Evolutionary conservation across 2,113 vertebrate genomes (phyloP).

Genomic region (Chamaetylas fuelleborni): DNA sequence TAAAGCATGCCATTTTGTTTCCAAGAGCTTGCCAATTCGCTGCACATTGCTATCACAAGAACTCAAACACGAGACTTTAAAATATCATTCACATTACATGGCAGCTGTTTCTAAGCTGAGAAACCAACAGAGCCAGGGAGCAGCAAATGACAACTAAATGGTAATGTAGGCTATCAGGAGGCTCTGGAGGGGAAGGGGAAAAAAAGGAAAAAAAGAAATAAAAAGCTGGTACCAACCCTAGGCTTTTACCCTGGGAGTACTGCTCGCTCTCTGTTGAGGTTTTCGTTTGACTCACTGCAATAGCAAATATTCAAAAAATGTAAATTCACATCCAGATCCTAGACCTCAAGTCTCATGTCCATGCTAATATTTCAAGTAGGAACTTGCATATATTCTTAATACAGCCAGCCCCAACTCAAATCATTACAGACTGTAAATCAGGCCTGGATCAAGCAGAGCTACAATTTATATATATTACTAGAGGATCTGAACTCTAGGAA

Average conservation of each 20-base stretch:
- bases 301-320: background rate
- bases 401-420: background rate
- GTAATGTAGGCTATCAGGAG: background rate
- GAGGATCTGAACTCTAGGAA: background rate
- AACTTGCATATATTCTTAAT: background rate
- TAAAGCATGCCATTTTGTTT: constrained; percentile 53
- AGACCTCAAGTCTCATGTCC: background rate
- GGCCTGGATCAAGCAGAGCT: background rate
- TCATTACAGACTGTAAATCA: background rate
- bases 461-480: background rate
- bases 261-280: background rate
- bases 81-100: constrained; percentile 47
- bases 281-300: background rate
- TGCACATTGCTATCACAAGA: constrained; percentile 36
- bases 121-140: constrained; percentile 13
- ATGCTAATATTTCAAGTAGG: background rate
- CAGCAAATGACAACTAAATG: background rate
- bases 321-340: background rate
- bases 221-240: background rate
- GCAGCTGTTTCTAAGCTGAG: constrained; percentile 41
- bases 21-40: constrained; percentile 48
- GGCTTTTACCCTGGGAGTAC: background rate
- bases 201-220: background rate
- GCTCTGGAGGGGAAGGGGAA: rapidly evolving
- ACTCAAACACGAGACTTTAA: constrained; percentile 48